Conservation (phyloP, 64 coral and sea anemone species). For the Montipora foliosa region DNA sequence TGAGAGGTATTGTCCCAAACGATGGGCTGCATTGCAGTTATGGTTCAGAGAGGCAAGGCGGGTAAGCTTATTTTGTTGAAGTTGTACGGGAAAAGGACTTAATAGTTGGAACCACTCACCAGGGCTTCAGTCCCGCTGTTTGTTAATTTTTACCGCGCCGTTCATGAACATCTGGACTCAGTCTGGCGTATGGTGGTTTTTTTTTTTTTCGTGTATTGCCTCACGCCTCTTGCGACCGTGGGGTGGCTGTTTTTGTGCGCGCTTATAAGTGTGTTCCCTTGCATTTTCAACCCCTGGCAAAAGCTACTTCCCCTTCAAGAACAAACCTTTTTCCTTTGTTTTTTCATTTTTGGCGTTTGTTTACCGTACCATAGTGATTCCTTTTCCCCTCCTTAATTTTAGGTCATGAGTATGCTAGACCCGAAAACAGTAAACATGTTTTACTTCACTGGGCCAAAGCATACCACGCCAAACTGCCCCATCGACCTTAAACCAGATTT, state of each 20-base stretch:
- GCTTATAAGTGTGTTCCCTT: too few species aligned
- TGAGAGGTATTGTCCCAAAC: slow-evolving; percentile 71
- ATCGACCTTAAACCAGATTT: slow-evolving; percentile 61
- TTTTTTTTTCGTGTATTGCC: too few species aligned
- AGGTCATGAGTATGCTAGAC: slow-evolving; percentile 68
- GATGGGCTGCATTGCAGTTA: slow-evolving; percentile 72
- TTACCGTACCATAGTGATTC: neutral
- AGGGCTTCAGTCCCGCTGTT: too few species aligned
- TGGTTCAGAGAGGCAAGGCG: slow-evolving; percentile 72
- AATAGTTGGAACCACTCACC: too few species aligned
- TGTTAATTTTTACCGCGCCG: too few species aligned
- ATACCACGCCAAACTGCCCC: slow-evolving; percentile 83
- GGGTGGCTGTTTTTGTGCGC: too few species aligned
- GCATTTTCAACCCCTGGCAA: too few species aligned
- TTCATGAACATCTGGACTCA: too few species aligned
- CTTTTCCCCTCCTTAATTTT: neutral
- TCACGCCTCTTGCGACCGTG: too few species aligned
- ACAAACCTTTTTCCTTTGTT: neutral
- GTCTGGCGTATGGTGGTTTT: too few species aligned
- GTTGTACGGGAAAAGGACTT: neutral
- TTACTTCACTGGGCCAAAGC: slow-evolving; percentile 69
- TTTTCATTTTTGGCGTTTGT: neutral
- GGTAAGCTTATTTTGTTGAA: slow-evolving; percentile 5
- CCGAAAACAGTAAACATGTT: slow-evolving; percentile 75
- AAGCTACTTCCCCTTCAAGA: too few species aligned